Conservation (phyloP, 1,140 invertebrate genomes). For the Frieseomelitta varia region DNA sequence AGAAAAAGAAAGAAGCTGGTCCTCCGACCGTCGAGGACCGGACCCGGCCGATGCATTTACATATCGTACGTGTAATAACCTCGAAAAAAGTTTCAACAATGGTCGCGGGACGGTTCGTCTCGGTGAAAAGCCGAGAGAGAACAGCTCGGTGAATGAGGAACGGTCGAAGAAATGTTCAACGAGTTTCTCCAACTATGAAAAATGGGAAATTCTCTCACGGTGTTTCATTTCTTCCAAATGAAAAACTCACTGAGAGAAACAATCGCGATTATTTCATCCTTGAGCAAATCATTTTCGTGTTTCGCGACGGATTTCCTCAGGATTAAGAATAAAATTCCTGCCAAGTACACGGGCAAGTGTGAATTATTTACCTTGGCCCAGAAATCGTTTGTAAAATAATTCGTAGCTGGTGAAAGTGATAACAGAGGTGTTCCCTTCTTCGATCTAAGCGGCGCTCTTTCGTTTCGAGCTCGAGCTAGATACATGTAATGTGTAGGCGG, state of each 20-base stretch:
- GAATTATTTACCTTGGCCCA: conserved; percentile 42
- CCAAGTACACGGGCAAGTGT: background rate
- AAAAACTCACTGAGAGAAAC: too few species aligned
- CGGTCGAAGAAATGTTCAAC: conserved; percentile 45
- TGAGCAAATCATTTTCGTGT: background rate
- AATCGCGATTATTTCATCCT: background rate
- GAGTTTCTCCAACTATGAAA: conserved; percentile 26
- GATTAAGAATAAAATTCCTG: background rate
- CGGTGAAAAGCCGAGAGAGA: conserved; percentile 26
- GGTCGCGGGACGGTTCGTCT: conserved; percentile 37
- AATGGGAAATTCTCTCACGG: background rate
- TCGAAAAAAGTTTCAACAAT: conserved; percentile 71
- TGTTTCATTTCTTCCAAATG: background rate
- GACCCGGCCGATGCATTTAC: conserved; percentile 67
- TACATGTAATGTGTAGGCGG: conserved; percentile 37
- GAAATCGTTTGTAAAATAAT: conserved; percentile 26
- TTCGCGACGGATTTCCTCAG: too few species aligned
- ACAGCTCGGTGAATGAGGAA: conserved; percentile 2
- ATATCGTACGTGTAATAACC: conserved; percentile 71
- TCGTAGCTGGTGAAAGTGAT: conserved; percentile 35
- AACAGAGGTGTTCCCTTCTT: conserved; percentile 15
- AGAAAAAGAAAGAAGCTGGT: conserved; percentile 59
- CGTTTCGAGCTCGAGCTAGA: conserved; percentile 11
- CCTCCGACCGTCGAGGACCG: conserved; percentile 66
- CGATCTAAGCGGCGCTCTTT: background rate